Conservation (phyloP, 2,113 vertebrate species). For the Blennius ocellaris region DNA sequence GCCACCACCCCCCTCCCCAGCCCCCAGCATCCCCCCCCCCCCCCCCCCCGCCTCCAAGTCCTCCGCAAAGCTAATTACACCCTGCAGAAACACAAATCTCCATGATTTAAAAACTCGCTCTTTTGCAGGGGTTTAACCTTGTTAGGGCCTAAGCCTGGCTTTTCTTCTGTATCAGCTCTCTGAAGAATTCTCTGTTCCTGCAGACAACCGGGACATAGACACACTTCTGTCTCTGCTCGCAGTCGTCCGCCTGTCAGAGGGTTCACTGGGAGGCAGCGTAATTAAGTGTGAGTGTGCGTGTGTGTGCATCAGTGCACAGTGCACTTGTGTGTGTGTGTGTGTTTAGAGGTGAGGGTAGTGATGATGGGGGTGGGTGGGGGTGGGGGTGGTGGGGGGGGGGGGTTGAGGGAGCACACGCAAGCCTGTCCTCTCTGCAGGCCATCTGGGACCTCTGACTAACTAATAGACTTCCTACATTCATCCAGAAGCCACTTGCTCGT, state of each 20-base stretch:
- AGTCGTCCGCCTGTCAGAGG: constrained; percentile 70
- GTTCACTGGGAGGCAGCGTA: constrained; percentile 80
- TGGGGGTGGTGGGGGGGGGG: background rate
- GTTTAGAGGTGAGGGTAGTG: constrained; percentile 43
- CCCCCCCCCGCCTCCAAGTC: constrained; percentile 39
- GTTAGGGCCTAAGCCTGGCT: constrained; percentile 97
- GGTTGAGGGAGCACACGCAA: constrained; percentile 68
- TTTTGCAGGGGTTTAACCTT: constrained; percentile 97
- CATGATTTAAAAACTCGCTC: constrained; percentile 99
- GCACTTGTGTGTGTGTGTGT: constrained; percentile 38
- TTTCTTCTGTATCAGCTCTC: constrained; percentile 87
- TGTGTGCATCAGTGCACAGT: constrained; percentile 29
- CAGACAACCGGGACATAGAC: constrained; percentile 80
- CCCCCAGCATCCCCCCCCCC: constrained; percentile 77
- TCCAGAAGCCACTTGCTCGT: constrained; percentile 67
- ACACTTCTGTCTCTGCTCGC: constrained; percentile 82
- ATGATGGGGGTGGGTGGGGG: background rate
- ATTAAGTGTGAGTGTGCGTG: constrained; percentile 76
- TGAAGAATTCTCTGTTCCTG: constrained; percentile 85
- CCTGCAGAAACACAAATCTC: constrained; percentile 99
- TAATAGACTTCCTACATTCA: constrained; percentile 83
- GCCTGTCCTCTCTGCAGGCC: constrained; percentile 74
- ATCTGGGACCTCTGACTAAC: constrained; percentile 82
- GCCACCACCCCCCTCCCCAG: constrained; percentile 62
- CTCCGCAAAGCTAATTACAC: constrained; percentile 98